Base-by-base conservation (phyloP, 2,797 vertebrate genomes). In the Ceyx erithaca region DNA sequence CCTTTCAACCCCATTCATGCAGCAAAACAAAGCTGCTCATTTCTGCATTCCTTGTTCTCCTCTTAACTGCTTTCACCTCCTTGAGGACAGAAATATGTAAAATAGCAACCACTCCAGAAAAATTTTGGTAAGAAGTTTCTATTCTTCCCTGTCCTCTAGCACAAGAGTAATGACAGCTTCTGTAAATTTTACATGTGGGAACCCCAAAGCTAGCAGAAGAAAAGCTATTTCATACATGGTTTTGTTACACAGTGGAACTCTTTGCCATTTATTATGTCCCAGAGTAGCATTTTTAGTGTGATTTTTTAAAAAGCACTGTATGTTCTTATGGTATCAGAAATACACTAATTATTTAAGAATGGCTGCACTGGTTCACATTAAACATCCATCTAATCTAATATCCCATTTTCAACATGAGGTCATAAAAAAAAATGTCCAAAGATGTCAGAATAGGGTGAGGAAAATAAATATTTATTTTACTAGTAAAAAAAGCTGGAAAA, bases 71-170 rank as follows among this genome's bases (percentile, higher is more conserved):
- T 40, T 87, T 83, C 8, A 5, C 48, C 80, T 93, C 84, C 67
- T 87, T 63, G 40, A 87, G 55, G 82, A 87, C 1, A 89, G 26
- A 75, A 85, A 82, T 78, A 66, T 41, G 35, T 69, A 92, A 93
- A 92, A 77, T 10, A 85, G 31, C 19, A 71, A 89, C 20, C 54
- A 70, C 66, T 87, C 86, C 76, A 83, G 62, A 92, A 92, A 92
- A 89, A 93, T 72, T 55, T 49, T 66, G 16, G 67, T 89, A 51
- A 93, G 76, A 93, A 80, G 46, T 94, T 95, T 87, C 72, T 91
- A 49, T 79, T 85, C 17, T 92, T 78, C 70, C 4, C 1, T 79
- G 66, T 89, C 62, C 80, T 87, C 79, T 79, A 92, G 48, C 77
- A 87, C 51, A 87, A 85, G 79, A 90, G 52, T 79, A 89, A 81